Evolutionary conservation across 2,113 vertebrate species (phyloP), one percentile per base, ranked within the genome.

Genomic region (Benthochromis sp.): DNA sequence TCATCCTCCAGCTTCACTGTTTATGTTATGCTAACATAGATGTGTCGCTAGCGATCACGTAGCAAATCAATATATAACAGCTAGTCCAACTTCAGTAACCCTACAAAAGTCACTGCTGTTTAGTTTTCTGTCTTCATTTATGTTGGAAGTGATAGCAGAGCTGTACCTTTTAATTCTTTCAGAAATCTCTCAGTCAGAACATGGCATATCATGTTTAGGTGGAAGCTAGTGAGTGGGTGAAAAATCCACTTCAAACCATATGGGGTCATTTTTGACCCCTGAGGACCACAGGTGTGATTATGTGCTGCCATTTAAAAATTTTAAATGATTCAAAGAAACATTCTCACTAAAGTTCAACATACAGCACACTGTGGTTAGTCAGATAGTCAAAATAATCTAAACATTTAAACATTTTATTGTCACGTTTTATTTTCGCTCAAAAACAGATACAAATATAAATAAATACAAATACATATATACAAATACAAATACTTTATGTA

Each of bases 61-160:
- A 53, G 0, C 52, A 53, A 1, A 53, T 21, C 52, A 11, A 2
- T 53, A 53, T 0, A 53, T 21, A 53, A 0, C 52, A 21, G 19
- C 19, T 11, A 53, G 9, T 0, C 52, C 19, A 53, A 53, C 52
- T 53, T 54, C n/a, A 54, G 53, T 54, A 54, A 54, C 6, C 0
- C 53, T 54, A 21, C 9, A 54, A 54, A 54, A 0, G 2, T 24
- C 53, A 24, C n/a, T 24, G 21, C 53, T 55, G 53, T 55, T 55
- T 55, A 55, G 53, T 55, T 55, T 55, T 24, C 11, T 7, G 53
- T 55, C 21, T 55, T 55, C 6, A 7, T 55, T 24, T 7, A 55
- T 55, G 53, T 55, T 55, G 53, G 53, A 55, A 55, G 21, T 55
- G 53, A 55, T 13, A 0, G 6, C 53, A 24, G 21, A 24, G 21